phyloP scores from a whole-genome alignment of 1,140 invertebrate species.

The Drosophila truncata region DNA sequence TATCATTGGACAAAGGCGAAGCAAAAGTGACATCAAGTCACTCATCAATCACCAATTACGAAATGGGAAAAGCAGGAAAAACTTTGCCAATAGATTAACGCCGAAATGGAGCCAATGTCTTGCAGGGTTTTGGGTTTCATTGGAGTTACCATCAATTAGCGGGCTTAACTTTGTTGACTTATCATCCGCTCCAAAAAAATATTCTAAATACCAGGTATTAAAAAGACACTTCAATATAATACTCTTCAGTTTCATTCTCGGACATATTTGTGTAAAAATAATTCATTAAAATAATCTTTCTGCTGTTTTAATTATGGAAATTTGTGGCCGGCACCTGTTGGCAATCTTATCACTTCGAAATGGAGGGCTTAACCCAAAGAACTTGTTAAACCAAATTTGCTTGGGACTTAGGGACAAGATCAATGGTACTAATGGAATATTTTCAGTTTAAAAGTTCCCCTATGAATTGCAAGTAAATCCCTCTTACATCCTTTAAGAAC shows the following conservation, averaged over 20 bases:
- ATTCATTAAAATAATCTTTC: slow-evolving; percentile 36
- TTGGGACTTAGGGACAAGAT: slow-evolving; percentile 29
- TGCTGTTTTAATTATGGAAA: slow-evolving; percentile 26
- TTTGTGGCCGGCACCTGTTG: background rate
- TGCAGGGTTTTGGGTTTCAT: slow-evolving; percentile 23
- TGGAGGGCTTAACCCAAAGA: slow-evolving; percentile 23
- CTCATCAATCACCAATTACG: slow-evolving; percentile 84
- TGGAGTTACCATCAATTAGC: slow-evolving; percentile 34
- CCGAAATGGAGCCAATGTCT: slow-evolving; percentile 47
- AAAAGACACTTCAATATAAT: slow-evolving; percentile 16
- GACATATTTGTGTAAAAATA: slow-evolving; percentile 7
- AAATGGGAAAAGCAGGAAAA: slow-evolving; percentile 52
- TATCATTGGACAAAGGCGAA: slow-evolving; percentile 67
- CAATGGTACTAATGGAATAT: slow-evolving; percentile 40
- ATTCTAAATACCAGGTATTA: slow-evolving; percentile 10
- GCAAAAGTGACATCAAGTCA: slow-evolving; percentile 76
- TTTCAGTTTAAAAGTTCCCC: slow-evolving; percentile 13
- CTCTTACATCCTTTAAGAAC: slow-evolving; percentile 33
- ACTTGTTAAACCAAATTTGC: slow-evolving; percentile 33
- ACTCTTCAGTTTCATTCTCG: slow-evolving; percentile 4
- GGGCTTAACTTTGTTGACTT: slow-evolving; percentile 4
- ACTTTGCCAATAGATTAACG: slow-evolving; percentile 72
- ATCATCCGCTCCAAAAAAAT: background rate
- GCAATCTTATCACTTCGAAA: slow-evolving; percentile 31
- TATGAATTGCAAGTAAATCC: slow-evolving; percentile 28